phyloP scores from a whole-genome alignment of 1,140 invertebrate genomes.

The Drosophila lacertosa region DNA sequence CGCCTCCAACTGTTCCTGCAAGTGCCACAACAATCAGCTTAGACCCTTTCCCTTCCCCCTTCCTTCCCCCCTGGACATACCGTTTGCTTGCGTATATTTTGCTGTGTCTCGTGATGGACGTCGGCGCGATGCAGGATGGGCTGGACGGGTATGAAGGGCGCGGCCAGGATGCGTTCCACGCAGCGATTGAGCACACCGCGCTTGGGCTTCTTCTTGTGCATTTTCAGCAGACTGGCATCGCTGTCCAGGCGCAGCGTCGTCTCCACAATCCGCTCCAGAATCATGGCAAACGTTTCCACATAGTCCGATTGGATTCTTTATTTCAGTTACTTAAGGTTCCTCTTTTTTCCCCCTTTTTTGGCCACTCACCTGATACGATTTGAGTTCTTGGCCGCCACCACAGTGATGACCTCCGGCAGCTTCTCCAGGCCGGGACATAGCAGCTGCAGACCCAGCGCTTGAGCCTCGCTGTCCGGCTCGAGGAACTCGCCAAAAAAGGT shows the following conservation, averaged over 20 bases:
- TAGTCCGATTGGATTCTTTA: constrained; percentile 81
- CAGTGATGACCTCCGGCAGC: constrained; percentile 67
- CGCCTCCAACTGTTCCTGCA: constrained; percentile 67
- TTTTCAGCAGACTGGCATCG: constrained; percentile 51
- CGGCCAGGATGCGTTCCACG: constrained; percentile 65
- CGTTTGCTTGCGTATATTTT: constrained; percentile 74
- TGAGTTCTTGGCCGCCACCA: constrained; percentile 80
- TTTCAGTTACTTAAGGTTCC: no score
- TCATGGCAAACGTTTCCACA: constrained; percentile 71
- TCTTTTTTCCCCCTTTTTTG: no score
- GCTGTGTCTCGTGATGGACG: constrained; percentile 74
- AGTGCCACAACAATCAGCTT: constrained; percentile 18
- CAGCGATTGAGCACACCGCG: constrained; percentile 61
- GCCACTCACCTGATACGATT: constrained; percentile 65
- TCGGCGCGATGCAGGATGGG: constrained; percentile 71
- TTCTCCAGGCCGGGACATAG: constrained; percentile 68
- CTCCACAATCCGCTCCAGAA: constrained; percentile 69
- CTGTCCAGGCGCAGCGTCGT: constrained; percentile 54
- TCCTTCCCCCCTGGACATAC: constrained; percentile 23
- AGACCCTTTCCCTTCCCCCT: background rate
- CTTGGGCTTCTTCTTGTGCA: constrained; percentile 67
- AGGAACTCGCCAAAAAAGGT: constrained; percentile 74
- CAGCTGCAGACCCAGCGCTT: constrained; percentile 70
- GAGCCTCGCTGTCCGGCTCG: constrained; percentile 55
- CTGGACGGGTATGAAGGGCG: constrained; percentile 68